Evolutionary conservation across 2,888 invertebrate species (phyloP).

Genomic region (Slavum lentiscoides): DNA sequence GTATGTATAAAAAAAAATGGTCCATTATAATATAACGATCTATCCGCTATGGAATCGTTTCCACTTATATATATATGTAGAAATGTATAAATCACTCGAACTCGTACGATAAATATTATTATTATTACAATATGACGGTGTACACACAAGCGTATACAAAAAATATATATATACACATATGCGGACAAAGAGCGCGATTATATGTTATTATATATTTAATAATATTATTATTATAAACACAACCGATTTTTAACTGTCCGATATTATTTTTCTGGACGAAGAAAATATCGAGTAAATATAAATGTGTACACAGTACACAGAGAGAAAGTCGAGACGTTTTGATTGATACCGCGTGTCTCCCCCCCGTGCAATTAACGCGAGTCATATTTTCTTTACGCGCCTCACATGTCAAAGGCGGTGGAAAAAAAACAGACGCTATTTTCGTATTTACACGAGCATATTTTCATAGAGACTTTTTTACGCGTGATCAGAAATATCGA

Average conservation of each 20-base stretch:
- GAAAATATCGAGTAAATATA: not conserved
- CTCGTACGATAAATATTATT: not conserved
- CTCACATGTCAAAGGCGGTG: slow-evolving; percentile 18
- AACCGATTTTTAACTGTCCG: too few species aligned
- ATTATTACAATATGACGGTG: too few species aligned
- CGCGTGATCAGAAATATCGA: not conserved
- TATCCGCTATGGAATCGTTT: not conserved
- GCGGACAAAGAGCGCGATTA: too few species aligned
- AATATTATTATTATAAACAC: too few species aligned
- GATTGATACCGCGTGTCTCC: slow-evolving; percentile 17
- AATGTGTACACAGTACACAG: not conserved
- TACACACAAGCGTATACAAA: too few species aligned
- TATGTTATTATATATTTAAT: too few species aligned
- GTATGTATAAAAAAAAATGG: slow-evolving; percentile 1
- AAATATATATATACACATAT: too few species aligned
- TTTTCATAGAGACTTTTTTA: not conserved
- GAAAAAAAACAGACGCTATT: slow-evolving; percentile 31
- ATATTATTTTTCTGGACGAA: too few species aligned
- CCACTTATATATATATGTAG: not conserved
- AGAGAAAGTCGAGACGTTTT: not conserved
- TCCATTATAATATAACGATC: slow-evolving; percentile 10
- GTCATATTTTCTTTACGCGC: slow-evolving; percentile 20
- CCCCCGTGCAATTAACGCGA: slow-evolving; percentile 2
- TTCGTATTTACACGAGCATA: not conserved
- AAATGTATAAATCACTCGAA: not conserved